Conservation (phyloP, 2,888 invertebrate species). For the Criorhina ranunculi region DNA sequence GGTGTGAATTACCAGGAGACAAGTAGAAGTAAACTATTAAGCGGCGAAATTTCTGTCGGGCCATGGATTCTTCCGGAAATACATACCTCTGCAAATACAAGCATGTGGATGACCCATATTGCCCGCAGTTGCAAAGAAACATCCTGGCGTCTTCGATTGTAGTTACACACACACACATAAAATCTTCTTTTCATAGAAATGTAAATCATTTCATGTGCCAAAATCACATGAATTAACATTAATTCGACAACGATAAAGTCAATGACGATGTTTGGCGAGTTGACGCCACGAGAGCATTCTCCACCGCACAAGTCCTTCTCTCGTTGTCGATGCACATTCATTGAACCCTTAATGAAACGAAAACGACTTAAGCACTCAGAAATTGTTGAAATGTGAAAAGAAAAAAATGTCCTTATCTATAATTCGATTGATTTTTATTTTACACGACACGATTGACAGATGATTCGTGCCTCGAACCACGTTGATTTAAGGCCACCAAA, state of each 20-base stretch:
- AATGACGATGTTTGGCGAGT: conserved; percentile 29
- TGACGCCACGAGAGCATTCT: conserved; percentile 29
- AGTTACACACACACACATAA: too few relatives aligned
- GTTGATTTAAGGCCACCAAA: conserved; percentile 10
- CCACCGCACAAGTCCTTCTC: conserved; percentile 5
- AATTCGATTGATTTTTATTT: conserved; percentile 35
- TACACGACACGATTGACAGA: conserved; percentile 46
- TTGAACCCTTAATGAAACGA: conserved; percentile 49
- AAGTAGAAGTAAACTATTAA: too few relatives aligned
- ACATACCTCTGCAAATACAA: too few relatives aligned
- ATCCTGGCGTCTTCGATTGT: too few relatives aligned
- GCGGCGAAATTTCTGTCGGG: too few relatives aligned
- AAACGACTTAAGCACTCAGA: conserved; percentile 36
- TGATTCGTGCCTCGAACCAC: conserved; percentile 32
- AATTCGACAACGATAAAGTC: conserved; percentile 40
- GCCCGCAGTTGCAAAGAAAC: too few relatives aligned
- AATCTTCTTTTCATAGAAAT: conserved; percentile 7
- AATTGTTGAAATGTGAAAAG: conserved; percentile 46
- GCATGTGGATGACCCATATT: too few relatives aligned
- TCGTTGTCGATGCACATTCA: conserved; percentile 43
- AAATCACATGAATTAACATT: conserved; percentile 34
- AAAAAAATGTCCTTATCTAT: conserved; percentile 29
- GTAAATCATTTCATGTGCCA: conserved; percentile 34
- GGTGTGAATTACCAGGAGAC: too few relatives aligned
- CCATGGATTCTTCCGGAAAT: too few relatives aligned